Base-by-base conservation (phyloP, 2,888 invertebrate genomes). In the Gerosis bhagava region DNA sequence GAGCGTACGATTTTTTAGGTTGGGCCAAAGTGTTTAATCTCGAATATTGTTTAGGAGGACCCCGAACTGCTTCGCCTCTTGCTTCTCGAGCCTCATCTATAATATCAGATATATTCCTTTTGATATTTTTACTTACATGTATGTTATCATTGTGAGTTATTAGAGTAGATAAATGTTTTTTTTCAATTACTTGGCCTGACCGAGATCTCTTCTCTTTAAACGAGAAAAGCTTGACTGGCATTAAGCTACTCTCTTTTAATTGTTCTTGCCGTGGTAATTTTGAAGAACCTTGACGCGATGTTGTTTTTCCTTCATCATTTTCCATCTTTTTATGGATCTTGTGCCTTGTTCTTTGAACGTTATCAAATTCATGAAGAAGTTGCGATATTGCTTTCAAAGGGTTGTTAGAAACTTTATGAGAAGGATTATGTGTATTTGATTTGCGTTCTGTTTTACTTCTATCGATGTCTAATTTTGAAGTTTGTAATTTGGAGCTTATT, bases 61-160 rank as follows among this genome's bases (percentile, higher is more conserved):
- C 87, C 5, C 79, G 70, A 3, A 88, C 84, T n/a, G 86, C 87
- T 62, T 88, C 84, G 0, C 87, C 87, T 48, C 80, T 72, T 0
- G 83, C 74, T 68, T 88, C 86, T 60, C 79, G 86, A 3, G 63
- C 80, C 60, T 84, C 83, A 12, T 88, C 84, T 34, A 79, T 66
- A n/a, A 83, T 66, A 48, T 86, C 83, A 7, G 54, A 47, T 17
- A 80, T 59, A 53, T 78, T 80, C 45, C 71, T 77, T 49, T 63
- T 76, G 1, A 57, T 34, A 5, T 45, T 19, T 49, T 56, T 72
- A 13, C 67, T 67, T 10, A 45, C 17, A 8, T 57, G 50, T 41
- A 62, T 75, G 8, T 75, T 72, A 1, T 73, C 70, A 8, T 28
- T 21, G 16, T 26, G 21, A 5, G 36, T 5, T 11, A 36, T 3